Percentiles rank a stretch among this genome's conserved stretches.
Conservation (phyloP, 2,113 vertebrate genomes). For the Colius striatus region DNA sequence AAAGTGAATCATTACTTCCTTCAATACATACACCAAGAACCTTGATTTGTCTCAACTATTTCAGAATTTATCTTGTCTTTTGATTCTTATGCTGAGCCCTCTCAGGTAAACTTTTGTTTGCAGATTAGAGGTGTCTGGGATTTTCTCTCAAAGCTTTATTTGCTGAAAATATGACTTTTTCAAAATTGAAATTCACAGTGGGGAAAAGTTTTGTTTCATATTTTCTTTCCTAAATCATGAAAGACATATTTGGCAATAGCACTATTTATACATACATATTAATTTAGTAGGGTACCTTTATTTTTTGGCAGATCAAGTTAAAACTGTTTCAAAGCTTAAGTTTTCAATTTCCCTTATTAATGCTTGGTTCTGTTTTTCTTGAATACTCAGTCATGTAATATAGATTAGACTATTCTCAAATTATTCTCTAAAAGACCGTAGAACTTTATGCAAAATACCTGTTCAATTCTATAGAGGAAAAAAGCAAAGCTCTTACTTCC, state of each 20-base stretch:
- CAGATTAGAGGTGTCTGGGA: background rate
- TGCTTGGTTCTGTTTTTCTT: background rate
- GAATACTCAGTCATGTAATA: background rate
- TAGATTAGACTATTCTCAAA: background rate
- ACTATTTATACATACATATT: background rate
- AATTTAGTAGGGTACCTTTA: fast-evolving
- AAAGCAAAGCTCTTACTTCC: background rate
- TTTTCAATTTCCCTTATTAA: background rate
- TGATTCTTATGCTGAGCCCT: background rate
- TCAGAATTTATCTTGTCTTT: background rate
- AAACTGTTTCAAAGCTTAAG: background rate
- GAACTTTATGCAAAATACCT: background rate
- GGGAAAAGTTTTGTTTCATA: background rate
- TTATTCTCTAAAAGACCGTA: background rate
- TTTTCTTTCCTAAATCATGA: background rate
- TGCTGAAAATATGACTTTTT: background rate
- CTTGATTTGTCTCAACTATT: background rate
- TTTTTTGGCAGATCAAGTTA: background rate
- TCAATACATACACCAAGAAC: background rate
- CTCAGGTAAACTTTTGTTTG: background rate
- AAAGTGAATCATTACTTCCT: background rate
- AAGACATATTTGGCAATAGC: fast-evolving
- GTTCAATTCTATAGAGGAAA: background rate
- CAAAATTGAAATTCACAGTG: background rate
- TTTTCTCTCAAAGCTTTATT: background rate